Evolutionary conservation across 2,113 vertebrate genomes (phyloP).

Genomic region (Pollimyrus isidori): DNA sequence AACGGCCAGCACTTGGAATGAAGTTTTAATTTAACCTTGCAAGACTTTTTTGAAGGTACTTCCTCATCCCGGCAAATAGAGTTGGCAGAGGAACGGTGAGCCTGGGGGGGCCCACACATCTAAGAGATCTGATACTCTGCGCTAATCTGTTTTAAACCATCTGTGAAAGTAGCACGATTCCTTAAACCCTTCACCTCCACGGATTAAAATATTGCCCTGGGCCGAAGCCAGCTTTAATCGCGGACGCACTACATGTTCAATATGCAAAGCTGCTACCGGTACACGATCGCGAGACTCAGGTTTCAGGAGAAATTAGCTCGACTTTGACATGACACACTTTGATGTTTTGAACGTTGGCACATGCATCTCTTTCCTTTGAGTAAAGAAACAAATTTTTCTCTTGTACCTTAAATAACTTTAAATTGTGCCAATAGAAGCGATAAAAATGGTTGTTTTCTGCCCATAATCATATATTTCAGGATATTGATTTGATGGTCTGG

Average conservation of each 20-base stretch:
- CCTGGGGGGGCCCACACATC: constrained; percentile 68
- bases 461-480: background rate
- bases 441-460: background rate
- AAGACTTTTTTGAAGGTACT: constrained; percentile 73
- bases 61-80: constrained; percentile 55
- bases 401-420: background rate
- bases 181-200: constrained; percentile 75
- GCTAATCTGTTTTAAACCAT: constrained; percentile 81
- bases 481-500: background rate
- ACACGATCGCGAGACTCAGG: constrained; percentile 17
- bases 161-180: constrained; percentile 78
- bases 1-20: constrained; percentile 44
- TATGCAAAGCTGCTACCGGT: constrained; percentile 33
- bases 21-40: constrained; percentile 77
- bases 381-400: background rate
- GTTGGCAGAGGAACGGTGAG: constrained; percentile 69
- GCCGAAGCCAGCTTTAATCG: constrained; percentile 51
- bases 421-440: background rate
- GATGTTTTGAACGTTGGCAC: constrained; percentile 6
- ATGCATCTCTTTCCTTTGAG: background rate
- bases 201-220: constrained; percentile 68
- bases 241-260: constrained; percentile 39
- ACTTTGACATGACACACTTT: background rate
- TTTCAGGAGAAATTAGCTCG: background rate
- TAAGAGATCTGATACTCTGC: constrained; percentile 66